Conservation (phyloP, 1,140 invertebrate genomes). For the Eufriesea mexicana region DNA sequence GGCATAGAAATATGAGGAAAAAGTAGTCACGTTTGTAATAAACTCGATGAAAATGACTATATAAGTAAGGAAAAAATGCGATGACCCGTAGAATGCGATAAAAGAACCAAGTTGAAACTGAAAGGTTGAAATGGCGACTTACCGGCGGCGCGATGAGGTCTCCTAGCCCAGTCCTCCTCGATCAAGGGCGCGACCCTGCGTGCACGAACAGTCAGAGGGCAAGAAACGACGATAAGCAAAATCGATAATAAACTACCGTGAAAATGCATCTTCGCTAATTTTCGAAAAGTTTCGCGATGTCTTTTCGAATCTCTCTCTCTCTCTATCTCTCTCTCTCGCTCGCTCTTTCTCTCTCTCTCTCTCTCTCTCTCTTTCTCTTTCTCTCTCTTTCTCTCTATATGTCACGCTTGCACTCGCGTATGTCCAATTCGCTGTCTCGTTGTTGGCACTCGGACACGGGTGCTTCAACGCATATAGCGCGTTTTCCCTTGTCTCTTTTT, state of each 20-base stretch:
- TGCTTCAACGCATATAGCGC: slow-evolving; percentile 59
- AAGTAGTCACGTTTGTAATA: too few relatives aligned
- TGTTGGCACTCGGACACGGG: slow-evolving; percentile 49
- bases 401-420: slow-evolving; percentile 14
- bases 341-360: slow-evolving; percentile 16
- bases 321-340: not conserved
- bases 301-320: slow-evolving; percentile 11
- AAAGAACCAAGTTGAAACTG: slow-evolving; percentile 3
- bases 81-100: not conserved
- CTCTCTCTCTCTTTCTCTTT: not conserved
- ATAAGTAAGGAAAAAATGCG: not conserved
- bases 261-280: slow-evolving; percentile 68
- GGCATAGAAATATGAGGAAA: not conserved
- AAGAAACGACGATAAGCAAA: slow-evolving; percentile 68
- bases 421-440: slow-evolving; percentile 46
- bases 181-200: slow-evolving; percentile 76
- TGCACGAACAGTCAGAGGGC: slow-evolving; percentile 64
- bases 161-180: slow-evolving; percentile 78
- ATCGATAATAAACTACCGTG: slow-evolving; percentile 67
- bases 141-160: slow-evolving; percentile 77
- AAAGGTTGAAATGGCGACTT: slow-evolving; percentile 58
- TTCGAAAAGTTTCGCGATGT: slow-evolving; percentile 20
- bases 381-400: slow-evolving; percentile 4
- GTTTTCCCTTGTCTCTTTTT: slow-evolving; percentile 35
- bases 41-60: too few relatives aligned